Percentiles rank a stretch among this genome's conserved stretches.
phyloP scores from a whole-genome alignment of 2,797 vertebrate species.

The Poeciliopsis gracilis region DNA sequence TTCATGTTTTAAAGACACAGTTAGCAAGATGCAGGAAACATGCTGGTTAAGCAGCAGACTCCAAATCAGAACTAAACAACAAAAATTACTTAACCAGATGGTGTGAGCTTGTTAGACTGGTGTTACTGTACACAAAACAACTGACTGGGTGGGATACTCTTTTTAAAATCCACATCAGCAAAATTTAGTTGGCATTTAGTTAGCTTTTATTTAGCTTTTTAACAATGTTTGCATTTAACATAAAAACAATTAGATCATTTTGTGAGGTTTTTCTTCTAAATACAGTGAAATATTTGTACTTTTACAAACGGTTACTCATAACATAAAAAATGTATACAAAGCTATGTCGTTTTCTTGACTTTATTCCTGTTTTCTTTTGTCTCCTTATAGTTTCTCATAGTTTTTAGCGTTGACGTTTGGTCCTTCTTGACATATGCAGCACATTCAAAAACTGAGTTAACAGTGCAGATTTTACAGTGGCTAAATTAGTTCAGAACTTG shows the following conservation, averaged over 20 bases:
- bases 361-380: not conserved
- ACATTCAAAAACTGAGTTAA: not conserved
- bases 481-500: too few relatives aligned
- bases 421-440: not conserved
- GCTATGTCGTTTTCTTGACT: not conserved
- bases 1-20: not conserved
- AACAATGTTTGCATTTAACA: not conserved
- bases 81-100: not conserved
- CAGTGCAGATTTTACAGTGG: too few relatives aligned
- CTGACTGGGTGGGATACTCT: not conserved
- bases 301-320: not conserved
- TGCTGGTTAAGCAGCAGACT: not conserved
- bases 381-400: not conserved
- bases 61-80: not conserved
- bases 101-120: not conserved
- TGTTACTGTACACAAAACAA: not conserved
- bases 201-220: not conserved
- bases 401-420: not conserved
- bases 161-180: not conserved
- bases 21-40: not conserved
- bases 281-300: not conserved
- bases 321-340: not conserved
- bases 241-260: not conserved
- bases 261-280: not conserved
- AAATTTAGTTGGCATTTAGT: not conserved